Conservation (phyloP, 2,888 invertebrate genomes). For the Mythimna ferrago region DNA sequence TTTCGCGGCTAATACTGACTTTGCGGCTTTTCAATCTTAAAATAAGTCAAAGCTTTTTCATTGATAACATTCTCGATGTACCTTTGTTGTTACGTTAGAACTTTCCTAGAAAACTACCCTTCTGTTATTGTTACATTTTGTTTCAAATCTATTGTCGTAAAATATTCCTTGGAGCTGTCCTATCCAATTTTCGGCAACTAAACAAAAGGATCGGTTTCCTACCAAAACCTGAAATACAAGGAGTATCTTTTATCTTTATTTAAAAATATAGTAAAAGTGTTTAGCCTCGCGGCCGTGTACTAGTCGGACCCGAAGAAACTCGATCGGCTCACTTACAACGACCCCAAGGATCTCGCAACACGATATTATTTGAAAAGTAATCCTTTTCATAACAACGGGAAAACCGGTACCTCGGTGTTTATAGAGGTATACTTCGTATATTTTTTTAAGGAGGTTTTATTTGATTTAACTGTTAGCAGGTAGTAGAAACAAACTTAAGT, state of each 20-base stretch:
- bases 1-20: too few species aligned
- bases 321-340: conserved; percentile 56
- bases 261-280: conserved; percentile 48
- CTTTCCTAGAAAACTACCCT: not conserved
- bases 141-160: not conserved
- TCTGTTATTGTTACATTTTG: not conserved
- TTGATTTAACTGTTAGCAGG: too few species aligned
- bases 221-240: not conserved
- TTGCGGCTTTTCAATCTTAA: too few species aligned
- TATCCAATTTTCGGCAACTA: conserved; percentile 6
- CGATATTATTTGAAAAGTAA: conserved; percentile 64
- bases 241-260: conserved; percentile 37
- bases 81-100: too few species aligned
- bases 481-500: too few species aligned
- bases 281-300: conserved; percentile 19
- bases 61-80: too few species aligned
- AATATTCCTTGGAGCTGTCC: not conserved
- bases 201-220: conserved; percentile 19
- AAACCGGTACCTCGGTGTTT: conserved; percentile 23
- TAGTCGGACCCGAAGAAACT: conserved; percentile 54
- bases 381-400: conserved; percentile 58
- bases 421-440: conserved; percentile 4
- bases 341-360: conserved; percentile 51
- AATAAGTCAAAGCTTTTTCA: too few species aligned
- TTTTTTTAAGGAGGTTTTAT: conserved; percentile 22